A percentile compares a stretch with the other conserved stretches of the same genome.
Conservation (phyloP, 2,113 vertebrate genomes). For the Psettodes erumei region DNA sequence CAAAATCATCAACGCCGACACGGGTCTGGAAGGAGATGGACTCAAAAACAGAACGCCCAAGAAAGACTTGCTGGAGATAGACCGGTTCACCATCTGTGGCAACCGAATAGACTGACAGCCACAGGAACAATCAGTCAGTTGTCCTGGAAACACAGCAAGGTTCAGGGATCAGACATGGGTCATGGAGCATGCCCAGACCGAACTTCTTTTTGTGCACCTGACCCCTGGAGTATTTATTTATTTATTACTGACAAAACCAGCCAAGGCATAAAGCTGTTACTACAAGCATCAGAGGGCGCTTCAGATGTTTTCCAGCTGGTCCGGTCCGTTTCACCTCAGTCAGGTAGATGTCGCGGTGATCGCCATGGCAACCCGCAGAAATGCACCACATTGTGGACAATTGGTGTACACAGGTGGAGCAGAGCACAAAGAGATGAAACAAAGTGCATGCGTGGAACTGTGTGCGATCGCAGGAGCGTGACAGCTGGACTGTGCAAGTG, state of each 20-base stretch:
- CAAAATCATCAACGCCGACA: slow-evolving; percentile 77
- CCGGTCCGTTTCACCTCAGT: slow-evolving; percentile 16
- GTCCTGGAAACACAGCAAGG: slow-evolving; percentile 45
- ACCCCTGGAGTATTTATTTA: slow-evolving; percentile 79
- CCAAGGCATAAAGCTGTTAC: slow-evolving; percentile 72
- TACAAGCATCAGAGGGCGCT: slow-evolving; percentile 18
- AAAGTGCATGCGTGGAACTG: slow-evolving; percentile 19
- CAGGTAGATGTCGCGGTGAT: slow-evolving; percentile 22
- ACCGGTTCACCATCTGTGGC: slow-evolving; percentile 98
- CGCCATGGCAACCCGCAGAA: slow-evolving; percentile 9
- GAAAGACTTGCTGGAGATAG: slow-evolving; percentile 96
- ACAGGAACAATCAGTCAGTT: background rate
- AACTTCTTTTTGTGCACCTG: slow-evolving; percentile 56
- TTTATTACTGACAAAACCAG: slow-evolving; percentile 77
- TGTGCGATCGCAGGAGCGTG: slow-evolving; percentile 18
- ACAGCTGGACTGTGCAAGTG: slow-evolving; percentile 60
- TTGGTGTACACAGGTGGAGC: slow-evolving; percentile 9
- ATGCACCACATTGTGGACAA: background rate
- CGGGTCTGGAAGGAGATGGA: slow-evolving; percentile 84
- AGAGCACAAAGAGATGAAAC: background rate
- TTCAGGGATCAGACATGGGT: slow-evolving; percentile 70
- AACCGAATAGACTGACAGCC: slow-evolving; percentile 94
- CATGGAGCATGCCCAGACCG: slow-evolving; percentile 51
- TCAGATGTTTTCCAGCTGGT: slow-evolving; percentile 45
- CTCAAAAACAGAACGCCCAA: slow-evolving; percentile 89